Conservation (phyloP, 2,113 vertebrate species). For the Brienomyrus brachyistius region DNA sequence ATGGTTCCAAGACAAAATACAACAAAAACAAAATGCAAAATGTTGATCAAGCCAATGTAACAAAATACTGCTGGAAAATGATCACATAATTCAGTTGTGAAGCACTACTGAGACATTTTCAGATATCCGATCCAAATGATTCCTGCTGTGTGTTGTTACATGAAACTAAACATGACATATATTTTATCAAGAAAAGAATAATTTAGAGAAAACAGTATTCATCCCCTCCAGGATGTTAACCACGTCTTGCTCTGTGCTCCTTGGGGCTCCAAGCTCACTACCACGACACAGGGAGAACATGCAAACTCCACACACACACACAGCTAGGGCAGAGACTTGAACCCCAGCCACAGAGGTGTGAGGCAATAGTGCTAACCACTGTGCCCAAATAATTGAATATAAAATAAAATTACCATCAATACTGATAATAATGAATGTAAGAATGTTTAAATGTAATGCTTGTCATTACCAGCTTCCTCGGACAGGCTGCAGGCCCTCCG, state of each 20-base stretch:
- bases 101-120: background rate
- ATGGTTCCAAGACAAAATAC: background rate
- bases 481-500: background rate
- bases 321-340: too few species aligned
- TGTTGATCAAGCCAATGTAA: background rate
- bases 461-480: background rate
- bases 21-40: background rate
- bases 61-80: background rate
- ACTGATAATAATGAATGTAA: too few species aligned
- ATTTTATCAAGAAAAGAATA: background rate
- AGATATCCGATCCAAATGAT: background rate
- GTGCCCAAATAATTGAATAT: too few species aligned
- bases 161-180: background rate
- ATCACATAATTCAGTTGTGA: background rate
- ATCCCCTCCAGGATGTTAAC: background rate
- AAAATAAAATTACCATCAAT: too few species aligned
- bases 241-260: background rate
- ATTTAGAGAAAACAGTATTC: background rate
- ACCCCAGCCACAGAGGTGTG: too few species aligned
- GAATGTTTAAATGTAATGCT: too few species aligned
- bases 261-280: background rate
- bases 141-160: background rate
- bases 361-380: too few species aligned
- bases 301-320: too few species aligned
- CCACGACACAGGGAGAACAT: too few species aligned